phyloP scores from a whole-genome alignment of 1,140 invertebrate genomes.

The Atta texana region DNA sequence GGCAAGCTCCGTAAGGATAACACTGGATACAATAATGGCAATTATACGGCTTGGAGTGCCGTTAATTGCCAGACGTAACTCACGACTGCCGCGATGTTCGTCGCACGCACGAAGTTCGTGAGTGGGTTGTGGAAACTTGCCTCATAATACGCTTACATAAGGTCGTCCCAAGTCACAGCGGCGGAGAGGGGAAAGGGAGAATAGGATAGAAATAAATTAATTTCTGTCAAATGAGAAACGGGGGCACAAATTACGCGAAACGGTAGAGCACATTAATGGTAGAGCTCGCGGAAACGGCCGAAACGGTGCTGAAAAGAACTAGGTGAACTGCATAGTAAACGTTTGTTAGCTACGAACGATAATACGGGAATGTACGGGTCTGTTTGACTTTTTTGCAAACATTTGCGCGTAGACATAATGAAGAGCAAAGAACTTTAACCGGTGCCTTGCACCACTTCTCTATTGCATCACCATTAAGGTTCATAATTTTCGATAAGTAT shows the following conservation, averaged over 20 bases:
- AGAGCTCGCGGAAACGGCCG: not conserved
- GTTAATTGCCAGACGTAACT: constrained; percentile 72
- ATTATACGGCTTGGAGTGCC: constrained; percentile 70
- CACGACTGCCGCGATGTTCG: constrained; percentile 67
- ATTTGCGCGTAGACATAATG: constrained; percentile 27
- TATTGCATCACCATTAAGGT: constrained; percentile 11
- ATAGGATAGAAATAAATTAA: constrained; percentile 50
- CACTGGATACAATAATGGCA: constrained; percentile 72
- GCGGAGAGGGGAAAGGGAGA: too few relatives aligned
- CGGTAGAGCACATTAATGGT: not conserved
- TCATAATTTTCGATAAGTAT: not conserved
- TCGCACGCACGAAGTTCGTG: constrained; percentile 70
- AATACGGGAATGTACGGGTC: not conserved
- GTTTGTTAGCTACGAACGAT: constrained; percentile 13
- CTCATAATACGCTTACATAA: constrained; percentile 61
- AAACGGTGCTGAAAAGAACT: not conserved
- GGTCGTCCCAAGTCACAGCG: constrained; percentile 8
- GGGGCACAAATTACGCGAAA: constrained; percentile 17
- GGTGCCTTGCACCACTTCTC: not conserved
- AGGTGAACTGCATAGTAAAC: not conserved
- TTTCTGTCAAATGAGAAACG: constrained; percentile 44
- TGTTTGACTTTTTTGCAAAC: constrained; percentile 36
- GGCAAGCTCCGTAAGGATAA: constrained; percentile 60
- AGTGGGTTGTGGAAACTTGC: constrained; percentile 65
- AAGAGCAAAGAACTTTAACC: constrained; percentile 29